phyloP scores from a whole-genome alignment of 2,113 vertebrate species.

The Ammodytes marinus region DNA sequence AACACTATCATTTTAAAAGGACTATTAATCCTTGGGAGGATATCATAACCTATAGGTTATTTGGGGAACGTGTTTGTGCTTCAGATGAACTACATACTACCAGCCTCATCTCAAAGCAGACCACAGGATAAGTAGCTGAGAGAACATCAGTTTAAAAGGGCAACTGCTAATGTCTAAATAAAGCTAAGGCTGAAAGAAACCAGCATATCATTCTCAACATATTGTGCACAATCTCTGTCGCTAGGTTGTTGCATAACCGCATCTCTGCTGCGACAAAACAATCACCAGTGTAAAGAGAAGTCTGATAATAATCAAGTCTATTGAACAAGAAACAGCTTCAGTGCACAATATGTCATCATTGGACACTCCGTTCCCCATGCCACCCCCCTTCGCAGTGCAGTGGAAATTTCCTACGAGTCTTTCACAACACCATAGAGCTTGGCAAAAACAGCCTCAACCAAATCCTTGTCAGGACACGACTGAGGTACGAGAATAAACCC shows the following conservation, averaged over 20 bases:
- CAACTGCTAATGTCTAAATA: conserved; percentile 11
- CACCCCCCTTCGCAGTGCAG: conserved; percentile 50
- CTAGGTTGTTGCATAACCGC: background rate
- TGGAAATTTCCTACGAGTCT: conserved; percentile 77
- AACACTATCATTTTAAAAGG: background rate
- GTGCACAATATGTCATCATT: conserved; percentile 39
- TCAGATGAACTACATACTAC: background rate
- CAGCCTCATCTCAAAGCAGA: background rate
- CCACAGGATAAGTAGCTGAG: background rate
- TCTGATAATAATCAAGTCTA: background rate
- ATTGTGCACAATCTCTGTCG: background rate
- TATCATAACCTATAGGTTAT: background rate
- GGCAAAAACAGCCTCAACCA: conserved; percentile 40
- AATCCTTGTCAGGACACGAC: conserved; percentile 41
- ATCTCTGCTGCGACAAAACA: background rate
- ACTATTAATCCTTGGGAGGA: background rate
- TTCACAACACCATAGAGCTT: conserved; percentile 44
- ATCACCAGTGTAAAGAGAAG: background rate
- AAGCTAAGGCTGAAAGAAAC: background rate
- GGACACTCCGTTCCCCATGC: background rate
- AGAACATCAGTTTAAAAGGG: background rate
- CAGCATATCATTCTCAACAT: background rate
- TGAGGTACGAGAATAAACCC: background rate
- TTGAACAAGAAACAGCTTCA: background rate
- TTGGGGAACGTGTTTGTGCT: background rate